Evolutionary conservation across 1,140 invertebrate species (phyloP), one percentile per base, ranked within the genome.

Genomic region (Leptopilina boulardi): DNA sequence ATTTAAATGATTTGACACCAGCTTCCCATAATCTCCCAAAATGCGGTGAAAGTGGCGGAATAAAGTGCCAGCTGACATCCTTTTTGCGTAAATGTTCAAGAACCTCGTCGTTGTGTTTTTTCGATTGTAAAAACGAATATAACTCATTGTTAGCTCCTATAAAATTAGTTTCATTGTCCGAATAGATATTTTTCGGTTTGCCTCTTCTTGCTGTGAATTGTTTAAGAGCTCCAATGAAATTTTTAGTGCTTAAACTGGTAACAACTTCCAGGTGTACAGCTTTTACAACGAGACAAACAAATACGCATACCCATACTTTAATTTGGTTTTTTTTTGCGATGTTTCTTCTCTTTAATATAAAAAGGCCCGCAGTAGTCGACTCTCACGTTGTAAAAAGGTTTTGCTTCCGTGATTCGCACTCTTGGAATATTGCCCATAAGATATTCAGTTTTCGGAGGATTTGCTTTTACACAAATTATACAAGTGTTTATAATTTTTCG

Each of bases 121-220:
- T 51, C 8, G 47, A 51, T 4, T 51, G 47, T n/a, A 51, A 42
- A 42, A 44, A 78, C 0, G 18, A 11, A 26, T 26, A 15, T 0
- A 71, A 18, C n/a, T 59, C 26, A 1, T 73, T 75, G 38, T 78
- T 76, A 0, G 84, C 84, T 9, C 87, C 87, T 4, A 84, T 81
- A 80, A 89, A 89, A 71, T 86, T 89, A 9, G 83, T 89, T 10
- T 80, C 89, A 77, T 86, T 86, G 74, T 90, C 88, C n/a, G 73
- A 85, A 30, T 80, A 80, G 0, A 89, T 72, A 41, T 75, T 19
- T 9, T 73, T 8, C 2, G 83, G 76, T 23, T 76, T 42, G n/a
- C 85, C 84, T 47, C 86, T 19, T 42, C 82, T 23, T 10, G 75
- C 19, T 4, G 80, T 79, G 66, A 89, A 89, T 18, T 85, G 59